Base-by-base conservation (phyloP, 1,140 invertebrate species). In the Drosophila tropicalis region DNA sequence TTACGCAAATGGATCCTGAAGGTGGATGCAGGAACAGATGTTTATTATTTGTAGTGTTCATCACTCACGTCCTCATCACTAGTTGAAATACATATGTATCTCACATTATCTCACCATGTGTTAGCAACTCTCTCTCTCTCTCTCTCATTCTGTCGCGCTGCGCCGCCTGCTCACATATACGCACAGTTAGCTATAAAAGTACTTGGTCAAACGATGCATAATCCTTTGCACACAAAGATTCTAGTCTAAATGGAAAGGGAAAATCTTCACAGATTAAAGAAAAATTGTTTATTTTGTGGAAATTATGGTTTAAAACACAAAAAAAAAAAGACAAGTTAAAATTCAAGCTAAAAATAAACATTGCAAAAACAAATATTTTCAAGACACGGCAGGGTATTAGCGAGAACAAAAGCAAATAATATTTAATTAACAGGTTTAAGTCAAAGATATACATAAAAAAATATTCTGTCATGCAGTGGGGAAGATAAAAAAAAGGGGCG, bases 31-130 rank as follows among this genome's bases (percentile, higher is more conserved):
- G 54, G 29, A 19, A 5, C 10, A 9, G 19, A 12, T 51, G 7
- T 56, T 7, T 32, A 56, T 56, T 3, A 19, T 29, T 32, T 29
- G 25, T 13, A 56, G 32, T 36, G 15, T 39, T 12, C 17, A 19
- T 39, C n/a, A 44, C 40, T 62, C 60, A 62, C 60, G 60, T n/a
- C 22, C 32, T 44, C 60, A 62, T 44, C 60, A n/a, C 60, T 44
- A 62, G 10, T 19, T 7, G 32, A 22, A 62, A 62, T 62, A 29
- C 29, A 29, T 29, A 29, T 29, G 5, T 29, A 29, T 29, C 29
- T 29, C 29, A 29, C 29, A 29, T 29, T 29, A 36, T 62, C 60
- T 62, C 39, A 62, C 60, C 60, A 62, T 62, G 60, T 62, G 60
- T 22, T 51, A 10, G 17, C 19, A 9, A 3, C 44, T 51, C 44